Evolutionary conservation across 1,140 invertebrate genomes (phyloP).

Genomic region (Drosophila athabasca): DNA sequence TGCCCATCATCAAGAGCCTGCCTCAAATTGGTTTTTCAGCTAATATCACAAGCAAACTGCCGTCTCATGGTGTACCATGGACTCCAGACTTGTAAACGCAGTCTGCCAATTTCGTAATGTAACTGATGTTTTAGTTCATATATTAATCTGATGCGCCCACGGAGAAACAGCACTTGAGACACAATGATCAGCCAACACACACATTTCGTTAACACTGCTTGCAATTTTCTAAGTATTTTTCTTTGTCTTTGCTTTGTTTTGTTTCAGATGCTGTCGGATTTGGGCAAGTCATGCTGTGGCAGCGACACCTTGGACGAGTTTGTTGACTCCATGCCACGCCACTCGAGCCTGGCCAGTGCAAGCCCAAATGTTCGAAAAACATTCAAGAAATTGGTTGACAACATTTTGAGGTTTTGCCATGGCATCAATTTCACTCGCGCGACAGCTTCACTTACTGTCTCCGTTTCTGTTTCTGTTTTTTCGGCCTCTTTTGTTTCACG

Average conservation of each 20-base stretch:
- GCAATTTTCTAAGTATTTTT: constrained; percentile 64
- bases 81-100: constrained; percentile 6
- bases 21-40: constrained; percentile 28
- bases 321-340: constrained; percentile 55
- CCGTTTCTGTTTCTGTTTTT: constrained; percentile 33
- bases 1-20: constrained; percentile 8
- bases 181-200: constrained; percentile 28
- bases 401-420: constrained; percentile 61
- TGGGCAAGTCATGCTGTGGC: constrained; percentile 59
- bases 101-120: constrained; percentile 51
- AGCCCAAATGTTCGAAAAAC: constrained; percentile 42
- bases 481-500: constrained; percentile 54
- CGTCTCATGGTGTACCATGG: constrained; percentile 40
- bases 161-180: constrained; percentile 1
- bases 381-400: constrained; percentile 75
- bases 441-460: constrained; percentile 41
- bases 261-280: constrained; percentile 20
- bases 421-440: constrained; percentile 65
- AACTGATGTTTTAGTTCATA: constrained; percentile 52
- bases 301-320: constrained; percentile 68
- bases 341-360: constrained; percentile 35
- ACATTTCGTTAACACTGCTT: constrained; percentile 31
- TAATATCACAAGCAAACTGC: constrained; percentile 49
- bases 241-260: constrained; percentile 27
- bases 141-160: constrained; percentile 49